A percentile compares a stretch with the other conserved stretches of the same genome.
Conservation (phyloP, 35 echinoderm and acorn worm species). For the Amphiura filiformis region DNA sequence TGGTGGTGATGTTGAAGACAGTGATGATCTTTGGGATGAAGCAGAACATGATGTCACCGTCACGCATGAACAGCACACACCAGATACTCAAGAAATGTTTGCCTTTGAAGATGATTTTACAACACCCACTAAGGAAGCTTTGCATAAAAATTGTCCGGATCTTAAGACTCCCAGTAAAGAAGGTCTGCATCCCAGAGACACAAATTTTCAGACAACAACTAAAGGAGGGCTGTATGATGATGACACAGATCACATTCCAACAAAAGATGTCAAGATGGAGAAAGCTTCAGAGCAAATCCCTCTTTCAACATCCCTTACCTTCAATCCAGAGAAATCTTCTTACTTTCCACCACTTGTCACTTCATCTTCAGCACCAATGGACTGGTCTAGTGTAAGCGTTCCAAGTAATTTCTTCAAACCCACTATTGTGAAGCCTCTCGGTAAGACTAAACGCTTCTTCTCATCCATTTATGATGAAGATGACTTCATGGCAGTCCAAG, state of each 20-base stretch:
- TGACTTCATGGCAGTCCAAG: slow-evolving; percentile 4
- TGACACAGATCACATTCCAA: too few species aligned
- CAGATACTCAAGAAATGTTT: background rate
- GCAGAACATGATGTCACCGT: background rate
- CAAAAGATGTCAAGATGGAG: background rate
- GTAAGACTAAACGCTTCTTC: background rate
- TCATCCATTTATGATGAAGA: background rate
- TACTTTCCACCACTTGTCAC: background rate
- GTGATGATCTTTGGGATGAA: slow-evolving; percentile 6
- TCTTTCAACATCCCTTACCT: background rate
- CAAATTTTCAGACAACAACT: too few species aligned
- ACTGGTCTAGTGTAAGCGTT: background rate
- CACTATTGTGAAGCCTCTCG: background rate
- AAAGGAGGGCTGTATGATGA: too few species aligned
- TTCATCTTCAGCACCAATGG: background rate
- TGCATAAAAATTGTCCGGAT: too few species aligned
- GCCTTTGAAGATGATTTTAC: background rate
- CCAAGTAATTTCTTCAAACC: background rate
- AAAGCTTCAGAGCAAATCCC: background rate
- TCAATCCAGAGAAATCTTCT: background rate
- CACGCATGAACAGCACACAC: background rate
- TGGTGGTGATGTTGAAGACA: slow-evolving; percentile 4
- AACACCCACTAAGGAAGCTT: background rate
- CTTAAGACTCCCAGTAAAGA: too few species aligned
- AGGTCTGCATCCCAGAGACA: too few species aligned